These are phyloP conservation scores for Andrena dorsata DNA, from an alignment of 2,888 invertebrate species.

Conservation along the genomic window DNA sequence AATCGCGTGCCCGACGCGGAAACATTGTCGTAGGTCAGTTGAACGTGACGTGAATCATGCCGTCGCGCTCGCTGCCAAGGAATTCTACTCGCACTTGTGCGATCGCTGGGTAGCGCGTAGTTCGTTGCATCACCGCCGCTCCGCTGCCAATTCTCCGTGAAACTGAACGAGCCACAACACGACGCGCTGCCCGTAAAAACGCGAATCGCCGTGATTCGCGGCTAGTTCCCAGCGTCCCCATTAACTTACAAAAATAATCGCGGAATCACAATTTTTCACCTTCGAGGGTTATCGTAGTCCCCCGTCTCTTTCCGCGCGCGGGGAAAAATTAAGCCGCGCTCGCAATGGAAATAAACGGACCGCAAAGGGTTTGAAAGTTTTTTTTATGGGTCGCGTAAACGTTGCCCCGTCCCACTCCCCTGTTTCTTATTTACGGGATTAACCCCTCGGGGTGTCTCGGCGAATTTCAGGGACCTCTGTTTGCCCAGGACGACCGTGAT, in stretches of 20 bases:
- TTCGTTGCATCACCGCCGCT: slow-evolving; percentile 1
- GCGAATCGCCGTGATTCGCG: not conserved
- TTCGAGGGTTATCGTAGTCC: not conserved
- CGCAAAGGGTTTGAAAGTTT: slow-evolving; percentile 39
- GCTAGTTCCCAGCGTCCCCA: not conserved
- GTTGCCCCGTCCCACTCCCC: not conserved
- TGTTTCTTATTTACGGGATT: slow-evolving; percentile 60
- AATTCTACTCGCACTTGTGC: slow-evolving; percentile 43
- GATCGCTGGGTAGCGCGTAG: not conserved
- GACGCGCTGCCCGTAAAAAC: too few species aligned
- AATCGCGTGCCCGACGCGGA: slow-evolving; percentile 68
- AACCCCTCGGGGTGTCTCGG: slow-evolving; percentile 6
- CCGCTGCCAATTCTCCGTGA: not conserved
- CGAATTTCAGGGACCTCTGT: slow-evolving; percentile 29
- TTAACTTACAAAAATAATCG: not conserved
- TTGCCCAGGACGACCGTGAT: slow-evolving; percentile 65
- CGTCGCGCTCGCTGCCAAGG: slow-evolving; percentile 58
- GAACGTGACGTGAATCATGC: slow-evolving; percentile 66
- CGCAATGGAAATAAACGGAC: slow-evolving; percentile 23
- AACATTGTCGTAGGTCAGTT: slow-evolving; percentile 72
- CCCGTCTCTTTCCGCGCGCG: not conserved
- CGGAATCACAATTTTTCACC: slow-evolving; percentile 10
- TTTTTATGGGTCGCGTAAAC: slow-evolving; percentile 27
- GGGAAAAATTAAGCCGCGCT: not conserved
- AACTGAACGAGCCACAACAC: not conserved